phyloP scores from a whole-genome alignment of 2,797 vertebrate genomes.

The Nyctibius grandis region DNA sequence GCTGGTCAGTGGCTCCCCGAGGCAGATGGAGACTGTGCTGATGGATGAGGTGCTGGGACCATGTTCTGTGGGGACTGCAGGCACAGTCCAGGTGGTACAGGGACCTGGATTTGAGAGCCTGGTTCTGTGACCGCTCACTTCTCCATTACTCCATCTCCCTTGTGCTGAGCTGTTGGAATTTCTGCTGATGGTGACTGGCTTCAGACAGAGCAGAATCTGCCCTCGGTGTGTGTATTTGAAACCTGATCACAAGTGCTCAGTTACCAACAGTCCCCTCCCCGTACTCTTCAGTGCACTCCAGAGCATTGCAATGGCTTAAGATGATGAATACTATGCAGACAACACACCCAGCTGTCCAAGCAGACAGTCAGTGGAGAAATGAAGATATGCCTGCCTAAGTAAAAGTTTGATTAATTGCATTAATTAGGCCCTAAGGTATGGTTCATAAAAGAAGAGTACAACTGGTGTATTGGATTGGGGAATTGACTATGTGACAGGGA shows the following conservation, averaged over 20 bases:
- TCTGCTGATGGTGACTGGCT: neutral
- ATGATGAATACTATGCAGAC: slow-evolving; percentile 54
- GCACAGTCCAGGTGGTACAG: neutral
- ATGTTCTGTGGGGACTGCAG: neutral
- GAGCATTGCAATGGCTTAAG: slow-evolving; percentile 41
- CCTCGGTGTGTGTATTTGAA: neutral
- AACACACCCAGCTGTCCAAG: slow-evolving; percentile 60
- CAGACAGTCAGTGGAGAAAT: slow-evolving; percentile 34
- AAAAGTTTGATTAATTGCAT: slow-evolving; percentile 76
- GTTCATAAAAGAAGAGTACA: slow-evolving; percentile 73
- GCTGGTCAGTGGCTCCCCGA: neutral
- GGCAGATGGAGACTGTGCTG: neutral
- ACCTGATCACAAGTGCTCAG: neutral
- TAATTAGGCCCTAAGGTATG: slow-evolving; percentile 75
- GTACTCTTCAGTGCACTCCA: neutral
- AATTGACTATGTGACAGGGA: slow-evolving; percentile 70
- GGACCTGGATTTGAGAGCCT: neutral
- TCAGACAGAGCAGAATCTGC: neutral
- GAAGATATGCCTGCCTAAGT: slow-evolving; percentile 65
- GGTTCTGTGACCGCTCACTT: neutral
- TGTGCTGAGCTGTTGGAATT: neutral
- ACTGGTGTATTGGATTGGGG: slow-evolving; percentile 56
- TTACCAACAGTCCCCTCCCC: neutral
- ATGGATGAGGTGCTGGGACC: neutral
- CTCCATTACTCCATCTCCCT: neutral